Evolutionary conservation across 2,113 vertebrate species (phyloP).

Genomic region (Gambusia affinis): DNA sequence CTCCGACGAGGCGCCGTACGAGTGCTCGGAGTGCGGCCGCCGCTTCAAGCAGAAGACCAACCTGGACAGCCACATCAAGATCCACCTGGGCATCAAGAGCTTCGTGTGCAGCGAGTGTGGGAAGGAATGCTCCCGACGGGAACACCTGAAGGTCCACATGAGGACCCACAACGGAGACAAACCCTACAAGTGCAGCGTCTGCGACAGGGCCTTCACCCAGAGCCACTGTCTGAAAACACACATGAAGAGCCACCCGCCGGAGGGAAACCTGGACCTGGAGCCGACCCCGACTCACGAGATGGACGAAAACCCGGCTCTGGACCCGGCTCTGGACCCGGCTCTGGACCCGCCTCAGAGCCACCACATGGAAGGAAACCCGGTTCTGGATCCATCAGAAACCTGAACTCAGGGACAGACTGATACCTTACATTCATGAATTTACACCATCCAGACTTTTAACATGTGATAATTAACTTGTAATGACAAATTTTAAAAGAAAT

Average conservation of each 20-base stretch:
- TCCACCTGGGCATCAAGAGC: constrained; percentile 31
- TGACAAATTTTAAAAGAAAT: neutral
- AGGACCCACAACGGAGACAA: constrained; percentile 58
- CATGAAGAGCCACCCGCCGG: constrained; percentile 42
- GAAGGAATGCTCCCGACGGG: constrained; percentile 24
- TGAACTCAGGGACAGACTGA: neutral
- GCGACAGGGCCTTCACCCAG: constrained; percentile 55
- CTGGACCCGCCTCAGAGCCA: neutral
- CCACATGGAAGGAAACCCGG: neutral
- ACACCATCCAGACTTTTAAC: neutral
- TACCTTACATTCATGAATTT: neutral
- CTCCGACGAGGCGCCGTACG: constrained; percentile 10
- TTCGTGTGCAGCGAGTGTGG: constrained; percentile 40
- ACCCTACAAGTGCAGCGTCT: constrained; percentile 43
- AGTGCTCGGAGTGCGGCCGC: constrained; percentile 12
- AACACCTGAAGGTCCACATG: constrained; percentile 55
- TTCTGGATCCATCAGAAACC: neutral
- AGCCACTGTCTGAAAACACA: constrained; percentile 61
- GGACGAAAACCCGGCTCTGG: neutral
- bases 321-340: constrained; percentile 10
- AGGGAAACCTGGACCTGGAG: neutral
- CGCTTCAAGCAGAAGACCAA: constrained; percentile 5
- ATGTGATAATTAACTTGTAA: neutral
- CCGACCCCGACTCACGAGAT: neutral
- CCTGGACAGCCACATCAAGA: neutral